Percentiles rank a stretch among this genome's conserved stretches.
Evolutionary conservation across 2,113 vertebrate species (phyloP).

Genomic region (human): DNA sequence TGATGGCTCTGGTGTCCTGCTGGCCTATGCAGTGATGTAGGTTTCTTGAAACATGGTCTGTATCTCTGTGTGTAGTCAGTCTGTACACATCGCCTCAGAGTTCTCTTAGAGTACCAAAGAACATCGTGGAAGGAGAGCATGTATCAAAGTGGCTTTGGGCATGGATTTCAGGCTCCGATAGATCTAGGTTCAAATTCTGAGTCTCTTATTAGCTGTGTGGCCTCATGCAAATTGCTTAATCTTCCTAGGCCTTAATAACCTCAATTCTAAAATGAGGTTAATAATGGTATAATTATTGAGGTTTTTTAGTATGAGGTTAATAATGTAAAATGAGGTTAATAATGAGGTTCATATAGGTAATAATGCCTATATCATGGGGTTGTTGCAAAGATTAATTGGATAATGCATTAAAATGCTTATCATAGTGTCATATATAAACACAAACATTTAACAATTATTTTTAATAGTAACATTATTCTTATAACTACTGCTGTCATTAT

Average conservation of each 20-base stretch:
- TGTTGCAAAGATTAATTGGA: not conserved
- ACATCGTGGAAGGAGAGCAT: not conserved
- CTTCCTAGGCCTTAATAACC: not conserved
- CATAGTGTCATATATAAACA: not conserved
- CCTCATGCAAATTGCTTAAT: not conserved
- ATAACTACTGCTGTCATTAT: not conserved
- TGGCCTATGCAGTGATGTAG: no score
- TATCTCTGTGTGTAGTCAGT: not conserved
- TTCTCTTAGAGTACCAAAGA: not conserved
- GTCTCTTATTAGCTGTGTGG: not conserved
- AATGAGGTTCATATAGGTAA: not conserved
- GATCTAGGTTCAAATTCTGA: slow-evolving; percentile 9
- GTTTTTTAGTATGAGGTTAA: no score
- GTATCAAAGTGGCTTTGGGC: not conserved
- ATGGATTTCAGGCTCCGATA: not conserved
- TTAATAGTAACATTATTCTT: not conserved
- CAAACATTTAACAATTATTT: not conserved
- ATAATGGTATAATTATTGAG: not conserved
- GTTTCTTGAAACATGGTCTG: not conserved
- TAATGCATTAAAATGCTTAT: not conserved
- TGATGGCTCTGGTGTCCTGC: not conserved
- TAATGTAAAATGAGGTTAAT: not conserved
- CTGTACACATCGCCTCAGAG: not conserved
- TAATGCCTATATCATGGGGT: not conserved
- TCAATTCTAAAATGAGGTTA: not conserved